Evolutionary conservation across 2,113 vertebrate genomes (phyloP).

Genomic region (Amblyopsis rosae): DNA sequence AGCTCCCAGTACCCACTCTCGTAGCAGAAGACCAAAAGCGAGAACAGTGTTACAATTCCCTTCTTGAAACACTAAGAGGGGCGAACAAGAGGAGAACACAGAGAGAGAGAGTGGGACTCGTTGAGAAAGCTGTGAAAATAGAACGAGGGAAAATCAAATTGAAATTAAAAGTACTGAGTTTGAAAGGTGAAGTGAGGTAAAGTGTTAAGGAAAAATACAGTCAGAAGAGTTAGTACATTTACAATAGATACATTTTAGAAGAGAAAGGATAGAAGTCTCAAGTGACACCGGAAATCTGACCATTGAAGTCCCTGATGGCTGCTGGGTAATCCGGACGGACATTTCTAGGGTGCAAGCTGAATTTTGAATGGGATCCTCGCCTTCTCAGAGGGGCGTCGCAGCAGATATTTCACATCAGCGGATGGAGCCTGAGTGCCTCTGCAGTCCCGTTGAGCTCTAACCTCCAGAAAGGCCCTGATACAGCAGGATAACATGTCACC

Average conservation of each 20-base stretch:
- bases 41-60: not conserved
- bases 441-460: conserved; percentile 50
- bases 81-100: not conserved
- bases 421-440: conserved; percentile 46
- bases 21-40: conserved; percentile 1
- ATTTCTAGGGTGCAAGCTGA: conserved; percentile 59
- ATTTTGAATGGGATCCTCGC: conserved; percentile 58
- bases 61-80: not conserved
- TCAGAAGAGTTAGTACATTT: not conserved
- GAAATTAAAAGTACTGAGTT: not conserved
- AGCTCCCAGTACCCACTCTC: conserved; percentile 6
- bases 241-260: no score
- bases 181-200: not conserved
- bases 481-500: conserved; percentile 63
- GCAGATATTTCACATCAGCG: conserved; percentile 65
- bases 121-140: no score
- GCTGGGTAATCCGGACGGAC: conserved; percentile 56
- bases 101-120: not conserved
- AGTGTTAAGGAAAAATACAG: not conserved
- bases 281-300: conserved; percentile 13
- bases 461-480: conserved; percentile 58
- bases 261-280: conserved; percentile 10
- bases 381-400: conserved; percentile 59
- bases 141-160: no score
- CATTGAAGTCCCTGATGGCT: conserved; percentile 55